Evolutionary conservation across 2,797 vertebrate genomes (phyloP), one percentile per base, ranked within the genome.

Genomic region (Rhynchotus rufescens): DNA sequence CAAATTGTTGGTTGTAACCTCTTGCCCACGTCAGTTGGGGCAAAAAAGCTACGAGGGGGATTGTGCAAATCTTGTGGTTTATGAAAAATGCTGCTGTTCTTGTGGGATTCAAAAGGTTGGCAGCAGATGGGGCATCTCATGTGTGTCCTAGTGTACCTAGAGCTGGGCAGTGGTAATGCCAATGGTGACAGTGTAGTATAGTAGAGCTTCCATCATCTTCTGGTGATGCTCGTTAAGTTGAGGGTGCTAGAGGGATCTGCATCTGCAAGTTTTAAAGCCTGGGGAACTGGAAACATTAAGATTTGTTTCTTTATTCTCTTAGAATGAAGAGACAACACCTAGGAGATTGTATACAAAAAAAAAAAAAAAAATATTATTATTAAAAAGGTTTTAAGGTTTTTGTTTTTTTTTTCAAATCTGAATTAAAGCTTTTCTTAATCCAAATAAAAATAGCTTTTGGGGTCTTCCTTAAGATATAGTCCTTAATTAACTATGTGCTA

Each of bases 51-150:
- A 16, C 34, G 28, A n/a, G 67, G 12, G 17, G 22, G 15, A n/a
- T 83, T 72, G 59, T 59, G 54, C 65, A 69, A 22, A 40, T 78
- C 15, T 28, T 80, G 6, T 23, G 26, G 15, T 11, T 2, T 16
- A 15, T 36, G 38, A 51, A 38, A 84, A 77, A 34, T 40, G 45
- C 34, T 75, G 93, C 17, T 14, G 52, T 54, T 67, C 3, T 45
- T 32, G 51, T 76, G 66, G 82, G 78, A 47, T 94, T 89, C 79
- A 66, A 15, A 62, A 83, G 84, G 7, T 26, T 89, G 79, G 66
- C 86, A 93, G 84, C 73, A 90, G 76, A 69, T 85, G 79, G 80
- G 82, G 74, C 49, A 79, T 89, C 36, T 73, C 38, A 57, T 32
- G 47, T 26, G 6, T 21, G 16, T 74, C 34, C 36, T 75, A 13